Evolutionary conservation across 2,113 vertebrate genomes (phyloP), one percentile per base, ranked within the genome.

Genomic region (Elachura formosa): DNA sequence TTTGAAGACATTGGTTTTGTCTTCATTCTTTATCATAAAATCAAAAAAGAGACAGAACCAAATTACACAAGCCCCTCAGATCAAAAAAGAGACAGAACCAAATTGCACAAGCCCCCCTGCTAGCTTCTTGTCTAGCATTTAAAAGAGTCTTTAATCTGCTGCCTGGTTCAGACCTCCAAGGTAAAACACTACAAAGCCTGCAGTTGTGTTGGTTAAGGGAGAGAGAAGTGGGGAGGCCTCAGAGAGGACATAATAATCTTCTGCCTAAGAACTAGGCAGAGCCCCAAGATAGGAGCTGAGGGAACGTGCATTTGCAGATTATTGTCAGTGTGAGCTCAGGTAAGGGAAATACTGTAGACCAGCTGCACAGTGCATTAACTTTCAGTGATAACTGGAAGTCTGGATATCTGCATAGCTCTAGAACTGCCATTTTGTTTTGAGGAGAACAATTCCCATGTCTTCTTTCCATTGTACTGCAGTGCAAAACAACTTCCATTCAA

Each of bases 311-410:
- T 68, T 63, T 92, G 33, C 29, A 62, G 22, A 17, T 54, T n/a
- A 22, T 49, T 87, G 52, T 40, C 10, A 45, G 21, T 0, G 0
- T 45, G 29, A 40, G 15, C 28, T 69, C 2, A 0, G 17, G 6
- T 67, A 13, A 45, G 68, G 49, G 38, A 7, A 86, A 3, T 24
- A 6, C 33, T 40, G 46, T 23, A 14, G 9, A 9, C 14, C 26
- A 54, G 6, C 41, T 74, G 43, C 75, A 48, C 15, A 25, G 29
- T 2, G 0, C 4, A 1, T 76, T 52, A 61, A 31, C 19, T 80
- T 73, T 26, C 48, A 45, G 33, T 89, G 41, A 14, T 52, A 87
- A 40, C 43, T 83, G 76, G 13, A 54, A 94, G 12, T 64, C 17
- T 3, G 2, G 16, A 6, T 84, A 54, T 54, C 25, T 54, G 14